These are phyloP conservation scores for Papilio helenus DNA, from an alignment of 1,140 invertebrate genomes.

Conservation along the genomic window DNA sequence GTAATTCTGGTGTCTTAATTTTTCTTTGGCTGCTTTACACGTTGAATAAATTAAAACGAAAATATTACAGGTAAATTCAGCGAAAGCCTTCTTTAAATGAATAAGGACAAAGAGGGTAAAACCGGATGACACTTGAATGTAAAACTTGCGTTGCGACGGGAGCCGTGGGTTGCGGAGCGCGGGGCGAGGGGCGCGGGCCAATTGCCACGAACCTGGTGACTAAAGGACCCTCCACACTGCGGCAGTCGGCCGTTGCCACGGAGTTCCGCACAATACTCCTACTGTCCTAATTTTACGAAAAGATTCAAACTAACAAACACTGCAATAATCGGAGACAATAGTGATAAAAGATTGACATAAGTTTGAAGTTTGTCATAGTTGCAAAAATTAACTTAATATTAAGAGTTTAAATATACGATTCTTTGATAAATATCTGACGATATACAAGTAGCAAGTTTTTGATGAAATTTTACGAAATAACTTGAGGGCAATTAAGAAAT, in stretches of 20 bases:
- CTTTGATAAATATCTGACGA: background rate
- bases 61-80: slow-evolving; percentile 9
- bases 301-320: background rate
- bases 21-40: background rate
- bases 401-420: background rate
- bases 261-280: slow-evolving; percentile 28
- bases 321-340: background rate
- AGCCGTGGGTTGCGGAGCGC: background rate
- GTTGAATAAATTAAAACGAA: background rate
- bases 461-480: background rate
- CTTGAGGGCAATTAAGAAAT: background rate
- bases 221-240: slow-evolving; percentile 36
- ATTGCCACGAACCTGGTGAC: slow-evolving; percentile 35
- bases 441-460: background rate
- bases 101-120: slow-evolving; percentile 22
- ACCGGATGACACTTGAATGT: slow-evolving; percentile 22
- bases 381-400: too few species aligned
- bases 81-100: slow-evolving; percentile 15
- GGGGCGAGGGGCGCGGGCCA: slow-evolving; percentile 13
- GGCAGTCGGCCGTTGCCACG: slow-evolving; percentile 37
- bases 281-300: slow-evolving; percentile 29
- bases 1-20: background rate
- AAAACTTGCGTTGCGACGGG: background rate
- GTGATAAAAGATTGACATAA: background rate
- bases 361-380: too few species aligned